Evolutionary conservation across 2,113 vertebrate genomes (phyloP).

Genomic region (Paramisgurnus dabryanus): DNA sequence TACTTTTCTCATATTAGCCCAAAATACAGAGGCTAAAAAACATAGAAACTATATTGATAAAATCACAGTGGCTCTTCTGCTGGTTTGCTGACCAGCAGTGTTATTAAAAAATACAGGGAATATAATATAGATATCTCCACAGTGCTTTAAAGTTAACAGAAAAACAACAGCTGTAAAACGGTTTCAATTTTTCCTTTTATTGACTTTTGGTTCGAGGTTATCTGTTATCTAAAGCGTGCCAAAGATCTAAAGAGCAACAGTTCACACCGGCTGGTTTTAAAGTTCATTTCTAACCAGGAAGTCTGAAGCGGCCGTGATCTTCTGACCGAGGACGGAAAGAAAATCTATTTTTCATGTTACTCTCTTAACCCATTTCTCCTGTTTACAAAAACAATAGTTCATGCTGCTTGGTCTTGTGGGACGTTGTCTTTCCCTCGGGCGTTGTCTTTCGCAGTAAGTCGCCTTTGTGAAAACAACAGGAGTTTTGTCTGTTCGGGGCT

Average conservation of each 20-base stretch:
- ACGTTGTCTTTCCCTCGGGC: constrained; percentile 54
- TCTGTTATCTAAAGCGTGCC: constrained; percentile 41
- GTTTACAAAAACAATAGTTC: constrained; percentile 44
- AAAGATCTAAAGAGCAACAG: constrained; percentile 50
- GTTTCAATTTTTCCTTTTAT: neutral
- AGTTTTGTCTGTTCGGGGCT: constrained; percentile 56
- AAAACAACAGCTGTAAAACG: no score
- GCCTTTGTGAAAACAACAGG: constrained; percentile 56
- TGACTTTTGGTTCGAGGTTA: constrained; percentile 16
- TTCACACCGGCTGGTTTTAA: constrained; percentile 50
- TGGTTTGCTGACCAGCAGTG: no score
- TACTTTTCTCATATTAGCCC: no score
- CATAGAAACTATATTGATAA: no score
- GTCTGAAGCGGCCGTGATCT: constrained; percentile 48
- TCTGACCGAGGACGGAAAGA: constrained; percentile 32
- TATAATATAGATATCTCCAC: no score
- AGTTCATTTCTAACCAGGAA: constrained; percentile 56
- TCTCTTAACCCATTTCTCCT: constrained; percentile 51
- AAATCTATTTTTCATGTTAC: constrained; percentile 41
- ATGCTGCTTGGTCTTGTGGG: constrained; percentile 38
- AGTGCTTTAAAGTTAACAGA: no score
- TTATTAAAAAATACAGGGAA: no score
- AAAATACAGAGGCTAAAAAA: no score
- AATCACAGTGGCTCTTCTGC: no score
- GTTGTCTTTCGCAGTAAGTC: constrained; percentile 43